Conservation (phyloP, 1,140 invertebrate genomes). For the Maconellicoccus hirsutus region DNA sequence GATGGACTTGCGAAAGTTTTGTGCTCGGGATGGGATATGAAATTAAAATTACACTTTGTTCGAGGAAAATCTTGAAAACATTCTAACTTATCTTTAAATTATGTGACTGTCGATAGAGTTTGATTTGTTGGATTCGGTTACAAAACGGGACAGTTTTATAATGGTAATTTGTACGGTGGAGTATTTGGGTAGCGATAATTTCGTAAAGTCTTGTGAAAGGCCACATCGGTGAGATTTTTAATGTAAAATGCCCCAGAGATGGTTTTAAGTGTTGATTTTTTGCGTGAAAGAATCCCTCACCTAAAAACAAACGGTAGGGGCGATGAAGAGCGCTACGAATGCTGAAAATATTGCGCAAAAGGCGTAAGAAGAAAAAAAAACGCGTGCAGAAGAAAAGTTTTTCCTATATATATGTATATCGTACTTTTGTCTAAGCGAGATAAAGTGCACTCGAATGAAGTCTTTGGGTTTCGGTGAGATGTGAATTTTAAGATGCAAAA, state of each 20-base stretch:
- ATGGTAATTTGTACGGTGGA: background rate
- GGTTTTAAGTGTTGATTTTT: background rate
- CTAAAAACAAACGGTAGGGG: background rate
- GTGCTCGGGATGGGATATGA: background rate
- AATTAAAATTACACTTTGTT: background rate
- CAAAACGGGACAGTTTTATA: background rate
- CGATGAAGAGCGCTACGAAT: too few relatives aligned
- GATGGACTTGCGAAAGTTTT: constrained; percentile 8
- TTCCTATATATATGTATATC: too few relatives aligned
- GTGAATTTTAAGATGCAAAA: constrained; percentile 5
- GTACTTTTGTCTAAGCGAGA: background rate
- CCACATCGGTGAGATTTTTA: background rate
- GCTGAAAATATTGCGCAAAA: too few relatives aligned
- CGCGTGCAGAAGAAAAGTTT: background rate
- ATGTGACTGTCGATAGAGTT: constrained; percentile 7
- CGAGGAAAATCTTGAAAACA: background rate
- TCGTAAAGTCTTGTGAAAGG: background rate
- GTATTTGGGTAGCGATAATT: background rate
- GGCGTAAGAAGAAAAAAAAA: background rate
- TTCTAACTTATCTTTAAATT: constrained; percentile 6
- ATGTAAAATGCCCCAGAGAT: background rate
- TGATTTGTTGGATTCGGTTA: constrained; percentile 2
- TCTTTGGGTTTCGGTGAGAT: background rate
- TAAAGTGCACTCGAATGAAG: background rate
- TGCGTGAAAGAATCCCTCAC: background rate